These are phyloP conservation scores for Stichopus horrens DNA, from an alignment of 53 echinoderm and acorn worm species.

Conservation along the genomic window DNA sequence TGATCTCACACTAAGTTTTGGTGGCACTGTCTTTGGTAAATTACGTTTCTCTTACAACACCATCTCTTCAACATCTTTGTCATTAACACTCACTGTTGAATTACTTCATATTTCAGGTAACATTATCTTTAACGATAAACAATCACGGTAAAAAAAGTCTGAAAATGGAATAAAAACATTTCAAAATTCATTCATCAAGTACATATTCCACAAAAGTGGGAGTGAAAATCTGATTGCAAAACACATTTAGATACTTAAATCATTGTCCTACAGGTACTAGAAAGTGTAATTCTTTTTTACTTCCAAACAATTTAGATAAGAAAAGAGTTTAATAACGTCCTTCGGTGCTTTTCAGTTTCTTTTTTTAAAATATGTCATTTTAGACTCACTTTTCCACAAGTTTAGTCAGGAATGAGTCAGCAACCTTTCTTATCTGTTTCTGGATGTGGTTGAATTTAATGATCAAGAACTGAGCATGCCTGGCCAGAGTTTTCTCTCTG, in stretches of 20 bases:
- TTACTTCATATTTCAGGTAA: no score
- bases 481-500: slow-evolving; percentile 72
- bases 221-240: not conserved
- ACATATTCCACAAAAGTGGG: not conserved
- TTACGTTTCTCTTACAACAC: no score
- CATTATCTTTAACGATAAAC: no score
- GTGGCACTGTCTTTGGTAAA: no score
- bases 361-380: not conserved
- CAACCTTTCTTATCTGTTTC: slow-evolving; percentile 94
- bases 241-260: not conserved
- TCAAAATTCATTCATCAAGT: not conserved
- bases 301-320: not conserved
- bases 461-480: slow-evolving; percentile 89
- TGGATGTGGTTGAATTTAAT: slow-evolving; percentile 92
- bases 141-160: no score
- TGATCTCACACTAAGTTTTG: no score
- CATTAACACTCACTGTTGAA: no score
- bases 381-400: slow-evolving; percentile 87
- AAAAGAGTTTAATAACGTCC: not conserved
- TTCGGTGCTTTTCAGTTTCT: no score
- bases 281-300: not conserved
- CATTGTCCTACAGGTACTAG: not conserved
- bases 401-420: slow-evolving; percentile 90
- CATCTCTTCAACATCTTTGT: no score
- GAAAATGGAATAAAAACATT: no score